Percentiles rank a stretch among this genome's conserved stretches.
Evolutionary conservation across 2,797 vertebrate species (phyloP).

Genomic region (Pogonophryne albipinna): DNA sequence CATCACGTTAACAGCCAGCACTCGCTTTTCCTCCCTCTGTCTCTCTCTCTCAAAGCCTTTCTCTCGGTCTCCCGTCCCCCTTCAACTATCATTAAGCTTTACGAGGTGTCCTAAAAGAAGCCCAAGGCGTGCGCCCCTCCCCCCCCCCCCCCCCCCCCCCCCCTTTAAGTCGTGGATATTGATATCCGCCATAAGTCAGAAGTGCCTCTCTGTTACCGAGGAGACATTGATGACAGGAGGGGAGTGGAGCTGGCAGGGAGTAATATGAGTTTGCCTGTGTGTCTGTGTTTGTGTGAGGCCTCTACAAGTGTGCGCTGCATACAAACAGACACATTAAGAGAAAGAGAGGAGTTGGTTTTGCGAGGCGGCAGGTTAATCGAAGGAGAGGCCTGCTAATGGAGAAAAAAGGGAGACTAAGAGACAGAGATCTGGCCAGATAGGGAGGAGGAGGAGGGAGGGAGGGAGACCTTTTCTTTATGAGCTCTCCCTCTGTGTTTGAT

Average conservation of each 20-base stretch:
- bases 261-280: constrained; percentile 42
- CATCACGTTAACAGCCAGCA: constrained; percentile 88
- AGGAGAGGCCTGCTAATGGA: constrained; percentile 49
- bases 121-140: constrained; percentile 86
- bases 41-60: constrained; percentile 21
- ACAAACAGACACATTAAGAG: constrained; percentile 58
- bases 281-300: constrained; percentile 50
- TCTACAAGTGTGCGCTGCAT: constrained; percentile 63
- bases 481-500: constrained; percentile 57
- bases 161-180: constrained; percentile 90
- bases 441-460: constrained; percentile 25
- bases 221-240: constrained; percentile 90
- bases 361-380: constrained; percentile 51
- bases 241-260: constrained; percentile 62
- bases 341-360: constrained; percentile 34
- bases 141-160: constrained; percentile 90
- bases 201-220: constrained; percentile 85
- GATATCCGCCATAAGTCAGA: constrained; percentile 91
- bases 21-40: constrained; percentile 80
- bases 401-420: constrained; percentile 14
- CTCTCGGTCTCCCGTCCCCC: constrained; percentile 63
- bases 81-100: constrained; percentile 97
- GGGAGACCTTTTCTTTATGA: constrained; percentile 60
- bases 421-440: constrained; percentile 36
- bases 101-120: constrained; percentile 94